These are phyloP conservation scores for Egretta garzetta DNA, from an alignment of 2,113 vertebrate genomes.

Conservation along the genomic window DNA sequence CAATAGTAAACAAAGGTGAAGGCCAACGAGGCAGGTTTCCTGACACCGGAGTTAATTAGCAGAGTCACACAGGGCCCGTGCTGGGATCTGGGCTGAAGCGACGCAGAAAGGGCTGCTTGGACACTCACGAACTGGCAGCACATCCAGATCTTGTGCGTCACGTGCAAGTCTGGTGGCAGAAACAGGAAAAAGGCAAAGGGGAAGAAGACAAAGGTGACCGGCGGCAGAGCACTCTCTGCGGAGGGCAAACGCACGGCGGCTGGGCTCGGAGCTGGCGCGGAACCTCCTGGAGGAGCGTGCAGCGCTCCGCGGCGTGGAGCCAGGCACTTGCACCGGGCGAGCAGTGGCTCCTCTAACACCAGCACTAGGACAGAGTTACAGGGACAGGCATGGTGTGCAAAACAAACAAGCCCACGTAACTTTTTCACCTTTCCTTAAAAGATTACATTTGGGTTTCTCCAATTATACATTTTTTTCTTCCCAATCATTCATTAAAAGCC, in stretches of 20 bases:
- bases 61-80: accelerated
- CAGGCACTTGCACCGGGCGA: accelerated
- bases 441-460: neutral
- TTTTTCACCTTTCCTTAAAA: neutral
- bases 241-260: accelerated
- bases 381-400: accelerated
- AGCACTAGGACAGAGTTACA: neutral
- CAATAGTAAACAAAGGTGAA: neutral
- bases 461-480: neutral
- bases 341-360: neutral
- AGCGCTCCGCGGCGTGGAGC: accelerated
- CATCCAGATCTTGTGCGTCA: neutral
- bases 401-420: neutral
- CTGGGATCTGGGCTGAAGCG: neutral
- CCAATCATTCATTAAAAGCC: neutral
- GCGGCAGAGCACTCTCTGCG: neutral
- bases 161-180: neutral
- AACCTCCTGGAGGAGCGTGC: accelerated
- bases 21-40: neutral
- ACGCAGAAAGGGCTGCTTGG: neutral
- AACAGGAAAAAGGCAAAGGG: slow-evolving; percentile 13
- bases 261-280: accelerated
- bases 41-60: accelerated
- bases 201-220: slow-evolving; percentile 3
- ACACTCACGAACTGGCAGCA: neutral